phyloP scores from a whole-genome alignment of 2,888 invertebrate species.

The Baronia brevicornis region DNA sequence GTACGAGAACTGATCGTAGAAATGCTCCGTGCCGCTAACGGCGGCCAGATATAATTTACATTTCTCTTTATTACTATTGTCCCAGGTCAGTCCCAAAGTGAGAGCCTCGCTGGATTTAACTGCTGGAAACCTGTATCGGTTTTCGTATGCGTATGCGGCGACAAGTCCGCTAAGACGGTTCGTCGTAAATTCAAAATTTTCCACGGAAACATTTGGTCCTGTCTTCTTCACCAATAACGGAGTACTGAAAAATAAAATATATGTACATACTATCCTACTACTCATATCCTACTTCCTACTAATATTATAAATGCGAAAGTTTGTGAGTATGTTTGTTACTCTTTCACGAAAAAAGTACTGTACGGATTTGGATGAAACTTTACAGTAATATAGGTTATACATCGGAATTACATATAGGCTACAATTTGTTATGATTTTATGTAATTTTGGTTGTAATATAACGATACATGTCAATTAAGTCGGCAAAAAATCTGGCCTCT shows the following conservation, averaged over 20 bases:
- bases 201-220: slow-evolving; percentile 28
- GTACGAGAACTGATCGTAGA: slow-evolving; percentile 37
- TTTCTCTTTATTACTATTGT: slow-evolving; percentile 25
- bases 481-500: no score
- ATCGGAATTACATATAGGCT: no score
- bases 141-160: slow-evolving; percentile 41
- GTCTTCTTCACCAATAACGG: slow-evolving; percentile 39
- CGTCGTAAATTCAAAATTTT: slow-evolving; percentile 40
- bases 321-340: no score
- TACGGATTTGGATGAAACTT: no score
- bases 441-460: no score
- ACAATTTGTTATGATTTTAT: no score
- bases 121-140: slow-evolving; percentile 31
- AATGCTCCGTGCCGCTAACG: slow-evolving; percentile 41
- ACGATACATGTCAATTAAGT: no score
- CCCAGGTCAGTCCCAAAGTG: slow-evolving; percentile 36
- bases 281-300: not conserved
- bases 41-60: slow-evolving; percentile 39
- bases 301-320: no score
- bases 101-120: slow-evolving; percentile 33
- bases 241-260: slow-evolving; percentile 26
- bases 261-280: not conserved
- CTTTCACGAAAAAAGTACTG: no score
- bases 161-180: slow-evolving; percentile 39
- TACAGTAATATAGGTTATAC: no score